Evolutionary conservation across 2,888 invertebrate genomes (phyloP).

Genomic region (Drosophila austrosaltans): DNA sequence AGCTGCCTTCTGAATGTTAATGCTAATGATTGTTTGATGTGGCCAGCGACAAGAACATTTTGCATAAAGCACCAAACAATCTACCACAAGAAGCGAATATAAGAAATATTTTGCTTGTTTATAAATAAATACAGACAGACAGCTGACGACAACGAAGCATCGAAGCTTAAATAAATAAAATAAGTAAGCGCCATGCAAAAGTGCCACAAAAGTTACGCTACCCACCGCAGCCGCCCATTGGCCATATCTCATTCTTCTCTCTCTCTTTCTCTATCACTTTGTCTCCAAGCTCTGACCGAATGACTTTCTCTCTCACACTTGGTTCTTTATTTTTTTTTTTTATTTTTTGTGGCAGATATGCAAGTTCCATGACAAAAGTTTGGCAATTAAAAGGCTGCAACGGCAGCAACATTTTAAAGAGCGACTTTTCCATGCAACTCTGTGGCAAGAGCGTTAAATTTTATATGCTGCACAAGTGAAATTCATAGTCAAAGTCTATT

Average conservation of each 20-base stretch:
- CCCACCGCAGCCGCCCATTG: slow-evolving; percentile 28
- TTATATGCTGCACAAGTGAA: slow-evolving; percentile 45
- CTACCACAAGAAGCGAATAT: neutral
- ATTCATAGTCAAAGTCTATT: slow-evolving; percentile 57
- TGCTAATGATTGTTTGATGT: slow-evolving; percentile 77
- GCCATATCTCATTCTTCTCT: slow-evolving; percentile 25
- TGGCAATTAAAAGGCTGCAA: slow-evolving; percentile 66
- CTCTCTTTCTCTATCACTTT: slow-evolving; percentile 5
- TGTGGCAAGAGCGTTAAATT: slow-evolving; percentile 45
- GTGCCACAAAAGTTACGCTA: slow-evolving; percentile 45
- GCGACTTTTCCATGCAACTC: slow-evolving; percentile 17
- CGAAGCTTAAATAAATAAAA: slow-evolving; percentile 42
- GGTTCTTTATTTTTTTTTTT: slow-evolving; percentile 24
- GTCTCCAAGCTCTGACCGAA: neutral
- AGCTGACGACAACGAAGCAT: neutral
- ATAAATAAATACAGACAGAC: slow-evolving; percentile 28
- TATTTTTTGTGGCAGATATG: slow-evolving; percentile 45
- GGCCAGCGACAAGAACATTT: slow-evolving; percentile 39
- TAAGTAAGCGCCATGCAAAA: slow-evolving; percentile 27
- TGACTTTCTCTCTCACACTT: slow-evolving; percentile 1
- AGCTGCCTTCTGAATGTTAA: slow-evolving; percentile 37
- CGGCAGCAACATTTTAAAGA: slow-evolving; percentile 43
- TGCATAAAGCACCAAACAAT: slow-evolving; percentile 10
- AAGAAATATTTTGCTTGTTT: slow-evolving; percentile 33
- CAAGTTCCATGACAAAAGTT: slow-evolving; percentile 62